These are phyloP conservation scores for Blastomussa wellsi DNA, from an alignment of 92 coral and sea anemone genomes.

Conservation along the genomic window DNA sequence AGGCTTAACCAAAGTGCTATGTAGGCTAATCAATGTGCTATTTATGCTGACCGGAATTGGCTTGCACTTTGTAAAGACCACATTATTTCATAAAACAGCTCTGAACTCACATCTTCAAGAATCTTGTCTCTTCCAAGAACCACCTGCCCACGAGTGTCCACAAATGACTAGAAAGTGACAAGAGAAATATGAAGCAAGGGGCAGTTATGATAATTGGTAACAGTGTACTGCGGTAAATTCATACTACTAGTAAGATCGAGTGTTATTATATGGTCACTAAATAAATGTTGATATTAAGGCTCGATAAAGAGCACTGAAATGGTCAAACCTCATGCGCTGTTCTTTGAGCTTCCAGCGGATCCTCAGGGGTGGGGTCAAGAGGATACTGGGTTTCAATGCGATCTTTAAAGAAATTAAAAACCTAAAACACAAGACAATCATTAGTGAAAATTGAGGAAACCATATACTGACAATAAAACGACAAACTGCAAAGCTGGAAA, in stretches of 20 bases:
- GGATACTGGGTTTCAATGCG: constrained; percentile 93
- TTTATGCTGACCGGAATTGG: too few species aligned
- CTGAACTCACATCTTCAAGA: constrained; percentile 73
- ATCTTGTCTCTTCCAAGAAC: constrained; percentile 95
- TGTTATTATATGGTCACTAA: too few species aligned
- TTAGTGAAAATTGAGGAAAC: background rate
- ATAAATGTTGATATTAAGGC: too few species aligned
- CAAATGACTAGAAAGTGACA: constrained; percentile 73
- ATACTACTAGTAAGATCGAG: too few species aligned
- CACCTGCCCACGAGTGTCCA: constrained; percentile 90
- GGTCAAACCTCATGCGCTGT: constrained; percentile 88
- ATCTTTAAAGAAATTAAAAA: constrained; percentile 82
- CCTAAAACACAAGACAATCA: constrained; percentile 49
- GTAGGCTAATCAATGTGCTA: too few species aligned
- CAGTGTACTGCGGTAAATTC: too few species aligned
- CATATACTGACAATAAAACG: background rate
- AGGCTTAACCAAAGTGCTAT: too few species aligned
- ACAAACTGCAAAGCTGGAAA: background rate
- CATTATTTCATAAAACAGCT: background rate
- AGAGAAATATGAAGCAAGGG: background rate
- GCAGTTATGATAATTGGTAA: background rate
- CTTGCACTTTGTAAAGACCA: too few species aligned
- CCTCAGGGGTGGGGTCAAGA: constrained; percentile 97
- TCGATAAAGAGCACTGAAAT: too few species aligned
- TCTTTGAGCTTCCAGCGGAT: constrained; percentile 92